Base-by-base conservation (phyloP, 2,797 vertebrate species). In the Manis pentadactyla region DNA sequence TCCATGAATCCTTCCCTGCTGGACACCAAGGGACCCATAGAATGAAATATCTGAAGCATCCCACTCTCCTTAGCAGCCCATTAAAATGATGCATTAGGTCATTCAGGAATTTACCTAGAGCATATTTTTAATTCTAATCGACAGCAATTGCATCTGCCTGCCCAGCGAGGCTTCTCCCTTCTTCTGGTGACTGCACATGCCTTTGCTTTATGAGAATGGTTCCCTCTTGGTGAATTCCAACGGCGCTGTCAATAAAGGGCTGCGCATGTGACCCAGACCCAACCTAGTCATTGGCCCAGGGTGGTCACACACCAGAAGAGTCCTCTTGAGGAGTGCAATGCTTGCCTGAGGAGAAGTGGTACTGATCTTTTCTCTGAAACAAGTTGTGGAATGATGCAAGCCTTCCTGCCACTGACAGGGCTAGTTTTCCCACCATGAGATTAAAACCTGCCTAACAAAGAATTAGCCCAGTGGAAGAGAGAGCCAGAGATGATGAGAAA, bases 191-290 rank as follows among this genome's bases (percentile, higher is more conserved):
- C 89, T 85, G 79, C 31, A 18, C 39, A 29, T 3, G 61, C 78
- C 84, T 90, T 88, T 87, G 79, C 68, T 96, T 97, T 93, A 97
- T 97, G 97, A 93, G 94, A 98, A 97, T 37, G 42, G n/a, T 12
- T 19, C 69, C n/a, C 61, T 59, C 51, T 74, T 34, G 46, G 29
- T 4, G 34, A 59, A 81, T 71, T 87, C 61, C 81, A 66, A 21
- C 7, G 27, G 49, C 11, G 13, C 83, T 94, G 79, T 90, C 87
- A 29, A 74, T 46, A 27, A 11, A 23, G n/a, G n/a, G 19, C 69
- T 88, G 42, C 57, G 13, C 64, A 81, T 8, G 34, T 81, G 64
- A 91, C 49, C 73, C 49, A 75, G 31, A 81, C 73, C 85, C 74
- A 75, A 37, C 53, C 85, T 55, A 14, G 66, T 51, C 29, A 8